These are phyloP conservation scores for Lepus townsendii DNA, from an alignment of 2,797 vertebrate species.

Conservation along the genomic window DNA sequence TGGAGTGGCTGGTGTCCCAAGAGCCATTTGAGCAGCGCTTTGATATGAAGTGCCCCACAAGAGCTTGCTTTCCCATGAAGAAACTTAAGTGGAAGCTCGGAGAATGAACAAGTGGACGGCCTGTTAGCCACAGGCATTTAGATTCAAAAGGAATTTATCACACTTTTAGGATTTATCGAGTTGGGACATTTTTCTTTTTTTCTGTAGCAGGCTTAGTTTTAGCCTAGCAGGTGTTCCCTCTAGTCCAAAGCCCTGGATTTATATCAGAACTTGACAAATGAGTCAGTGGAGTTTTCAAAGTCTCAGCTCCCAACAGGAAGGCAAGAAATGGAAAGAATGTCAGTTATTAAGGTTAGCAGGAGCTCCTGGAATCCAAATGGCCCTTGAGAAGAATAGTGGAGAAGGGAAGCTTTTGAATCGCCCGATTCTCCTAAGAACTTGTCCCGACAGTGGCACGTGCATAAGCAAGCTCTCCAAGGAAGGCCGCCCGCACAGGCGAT, in stretches of 20 bases:
- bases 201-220: neutral
- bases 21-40: conserved; percentile 48
- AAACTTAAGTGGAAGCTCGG: neutral
- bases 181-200: neutral
- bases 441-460: neutral
- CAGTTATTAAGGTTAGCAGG: neutral
- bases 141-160: neutral
- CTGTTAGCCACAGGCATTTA: neutral
- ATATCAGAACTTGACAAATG: conserved; percentile 58
- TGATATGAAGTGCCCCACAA: conserved; percentile 41
- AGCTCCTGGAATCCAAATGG: conserved; percentile 46
- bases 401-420: neutral
- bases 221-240: neutral
- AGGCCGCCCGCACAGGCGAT: conserved; percentile 70
- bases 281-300: conserved; percentile 44
- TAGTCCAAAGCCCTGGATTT: conserved; percentile 17
- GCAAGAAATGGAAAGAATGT: conserved; percentile 61
- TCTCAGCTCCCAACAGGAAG: conserved; percentile 52
- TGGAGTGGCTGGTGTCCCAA: conserved; percentile 2
- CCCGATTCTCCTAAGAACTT: neutral
- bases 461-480: conserved; percentile 46
- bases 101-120: neutral
- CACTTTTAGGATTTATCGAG: neutral
- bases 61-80: conserved; percentile 32
- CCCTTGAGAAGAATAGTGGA: conserved; percentile 34